phyloP scores from a whole-genome alignment of 1,140 invertebrate genomes.

The Drosophila quadrilineata region DNA sequence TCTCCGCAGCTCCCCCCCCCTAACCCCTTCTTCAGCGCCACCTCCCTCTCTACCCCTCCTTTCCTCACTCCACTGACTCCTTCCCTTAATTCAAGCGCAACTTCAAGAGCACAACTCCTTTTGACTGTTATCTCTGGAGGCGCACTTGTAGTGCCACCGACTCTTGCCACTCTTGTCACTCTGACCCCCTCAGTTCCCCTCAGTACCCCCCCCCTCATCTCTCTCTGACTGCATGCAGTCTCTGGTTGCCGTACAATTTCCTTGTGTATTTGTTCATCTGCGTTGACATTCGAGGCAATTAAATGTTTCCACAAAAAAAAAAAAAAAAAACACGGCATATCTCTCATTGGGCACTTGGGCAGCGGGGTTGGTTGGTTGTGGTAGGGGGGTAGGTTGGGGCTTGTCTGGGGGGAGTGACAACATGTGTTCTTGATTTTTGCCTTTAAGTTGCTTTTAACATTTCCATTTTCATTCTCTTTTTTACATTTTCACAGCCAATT shows the following conservation, averaged over 20 bases:
- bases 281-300: constrained; percentile 78
- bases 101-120: constrained; percentile 17
- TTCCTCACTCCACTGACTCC: too few species aligned
- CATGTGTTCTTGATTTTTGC: constrained; percentile 73
- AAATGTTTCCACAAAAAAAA: constrained; percentile 55
- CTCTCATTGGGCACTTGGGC: too few species aligned
- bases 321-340: too few species aligned
- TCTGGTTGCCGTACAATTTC: constrained; percentile 26
- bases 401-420: constrained; percentile 8
- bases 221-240: background rate
- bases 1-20: background rate
- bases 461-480: constrained; percentile 1
- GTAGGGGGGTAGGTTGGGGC: too few species aligned
- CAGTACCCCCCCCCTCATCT: background rate
- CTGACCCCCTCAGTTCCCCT: background rate
- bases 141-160: constrained; percentile 56
- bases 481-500: constrained; percentile 69
- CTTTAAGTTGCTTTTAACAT: constrained; percentile 17
- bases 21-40: background rate
- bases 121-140: constrained; percentile 55
- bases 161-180: constrained; percentile 15
- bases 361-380: too few species aligned
- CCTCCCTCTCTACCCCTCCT: constrained; percentile 7
- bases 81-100: too few species aligned
- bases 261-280: constrained; percentile 69